Evolutionary conservation across 2,113 vertebrate species (phyloP), one percentile per base, ranked within the genome.

Genomic region (Takifugu bimaculatus): DNA sequence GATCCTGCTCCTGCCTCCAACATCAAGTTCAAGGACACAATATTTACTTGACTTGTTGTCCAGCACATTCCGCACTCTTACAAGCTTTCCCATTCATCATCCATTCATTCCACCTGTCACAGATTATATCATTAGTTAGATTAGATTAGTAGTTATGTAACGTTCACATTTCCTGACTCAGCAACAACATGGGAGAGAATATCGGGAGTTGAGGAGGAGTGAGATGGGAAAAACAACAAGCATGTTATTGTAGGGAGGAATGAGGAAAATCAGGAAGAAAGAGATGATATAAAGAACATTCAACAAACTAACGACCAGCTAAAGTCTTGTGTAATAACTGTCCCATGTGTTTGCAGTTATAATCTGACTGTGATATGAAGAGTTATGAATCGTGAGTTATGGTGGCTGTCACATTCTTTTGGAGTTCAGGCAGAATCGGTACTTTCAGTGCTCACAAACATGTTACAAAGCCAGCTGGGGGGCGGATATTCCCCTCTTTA

Each of bases 391-490:
- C 28, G 27, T 20, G 25, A 25, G 6, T 32, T 9, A 6, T 15
- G 44, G 13, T 45, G 35, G 13, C 44, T 45, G 55, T 50, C 44
- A 20, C 20, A 45, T 57, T 2, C 51, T 14, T 28, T 28, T 51
- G 53, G 47, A 65, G 48, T n/a, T 13, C 25, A 26, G 6, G 35
- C 7, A 42, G 28, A 42, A 32, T 61, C 15, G 13, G 13, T 15
- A 32, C 32, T 57, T 55, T 54, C 32, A 15, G 27, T 5, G 15
- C 55, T 64, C 26, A 50, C 47, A 43, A 55, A 45, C 50, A 51
- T 54, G 42, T 65, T 60, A 29, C 64, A 67, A 74, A 74, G 57
- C 29, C 32, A 65, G 55, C 72, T 58, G 11, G 66, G 65, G 62
- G 25, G 63, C 39, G 60, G 47, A 48, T 32, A 20, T 3, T 1